Conservation (phyloP, 2,113 vertebrate species). For the Tyrannus savana region DNA sequence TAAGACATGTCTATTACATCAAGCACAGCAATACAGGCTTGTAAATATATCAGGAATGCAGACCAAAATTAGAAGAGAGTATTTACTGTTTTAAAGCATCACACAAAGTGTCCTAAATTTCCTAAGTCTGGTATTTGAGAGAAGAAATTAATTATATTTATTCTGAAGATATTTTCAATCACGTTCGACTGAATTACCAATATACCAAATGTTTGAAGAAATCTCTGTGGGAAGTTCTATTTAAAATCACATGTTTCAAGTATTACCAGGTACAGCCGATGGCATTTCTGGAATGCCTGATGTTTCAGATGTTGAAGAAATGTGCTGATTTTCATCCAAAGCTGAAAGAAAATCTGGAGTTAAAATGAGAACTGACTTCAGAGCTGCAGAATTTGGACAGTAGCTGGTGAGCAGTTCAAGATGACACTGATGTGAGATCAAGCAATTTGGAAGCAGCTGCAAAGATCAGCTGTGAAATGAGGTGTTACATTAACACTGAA, state of each 20-base stretch:
- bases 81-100: background rate
- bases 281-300: conserved; percentile 26
- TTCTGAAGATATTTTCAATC: background rate
- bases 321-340: conserved; percentile 54
- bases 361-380: conserved; percentile 12
- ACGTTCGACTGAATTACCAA: background rate
- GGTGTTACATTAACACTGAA: background rate
- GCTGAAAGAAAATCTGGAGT: conserved; percentile 64
- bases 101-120: background rate
- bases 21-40: background rate
- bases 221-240: background rate
- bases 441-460: background rate
- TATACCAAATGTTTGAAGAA: background rate
- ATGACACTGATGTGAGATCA: background rate
- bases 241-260: background rate
- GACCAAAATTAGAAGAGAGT: background rate
- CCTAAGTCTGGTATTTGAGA: background rate
- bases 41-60: background rate
- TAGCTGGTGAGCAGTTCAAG: background rate
- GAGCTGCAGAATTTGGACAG: background rate
- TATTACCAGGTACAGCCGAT: conserved; percentile 48
- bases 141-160: background rate
- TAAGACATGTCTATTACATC: background rate
- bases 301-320: conserved; percentile 60
- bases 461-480: conserved; percentile 16